Percentiles rank a stretch among this genome's conserved stretches.
Conservation (phyloP, 1,140 invertebrate genomes). For the Akabosia matsudoensis region DNA sequence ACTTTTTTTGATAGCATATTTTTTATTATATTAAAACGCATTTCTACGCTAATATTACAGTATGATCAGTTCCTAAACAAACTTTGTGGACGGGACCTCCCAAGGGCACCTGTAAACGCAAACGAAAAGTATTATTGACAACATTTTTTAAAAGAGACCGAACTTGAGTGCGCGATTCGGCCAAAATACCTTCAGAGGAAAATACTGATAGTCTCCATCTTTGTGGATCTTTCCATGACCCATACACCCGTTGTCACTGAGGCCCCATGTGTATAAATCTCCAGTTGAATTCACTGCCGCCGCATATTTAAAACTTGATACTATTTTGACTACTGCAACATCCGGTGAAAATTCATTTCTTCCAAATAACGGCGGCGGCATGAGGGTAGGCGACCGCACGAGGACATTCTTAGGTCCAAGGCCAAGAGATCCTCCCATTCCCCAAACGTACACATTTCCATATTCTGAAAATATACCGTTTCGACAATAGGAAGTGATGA, state of each 20-base stretch:
- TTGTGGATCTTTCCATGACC: conserved; percentile 65
- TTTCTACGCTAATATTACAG: conserved; percentile 63
- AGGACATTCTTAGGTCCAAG: conserved; percentile 73
- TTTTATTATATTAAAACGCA: background rate
- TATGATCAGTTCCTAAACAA: conserved; percentile 80
- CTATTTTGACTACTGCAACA: conserved; percentile 63
- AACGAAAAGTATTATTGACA: conserved; percentile 25
- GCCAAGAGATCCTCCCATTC: conserved; percentile 79
- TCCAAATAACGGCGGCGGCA: conserved; percentile 80
- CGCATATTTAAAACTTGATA: conserved; percentile 71
- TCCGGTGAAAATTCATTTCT: conserved; percentile 73
- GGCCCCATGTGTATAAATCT: conserved; percentile 86
- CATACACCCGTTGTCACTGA: conserved; percentile 75
- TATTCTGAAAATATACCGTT: conserved; percentile 58
- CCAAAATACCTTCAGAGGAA: conserved; percentile 72
- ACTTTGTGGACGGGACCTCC: conserved; percentile 70
- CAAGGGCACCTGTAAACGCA: conserved; percentile 64
- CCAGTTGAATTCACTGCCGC: conserved; percentile 74
- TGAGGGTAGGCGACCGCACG: conserved; percentile 62
- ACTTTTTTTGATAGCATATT: background rate
- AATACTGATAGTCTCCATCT: conserved; percentile 70
- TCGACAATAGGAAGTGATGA: background rate
- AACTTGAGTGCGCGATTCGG: too few species aligned
- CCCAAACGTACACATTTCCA: conserved; percentile 86
- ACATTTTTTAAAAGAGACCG: too few species aligned